Evolutionary conservation across 2,797 vertebrate genomes (phyloP).

Genomic region (Otus scops): DNA sequence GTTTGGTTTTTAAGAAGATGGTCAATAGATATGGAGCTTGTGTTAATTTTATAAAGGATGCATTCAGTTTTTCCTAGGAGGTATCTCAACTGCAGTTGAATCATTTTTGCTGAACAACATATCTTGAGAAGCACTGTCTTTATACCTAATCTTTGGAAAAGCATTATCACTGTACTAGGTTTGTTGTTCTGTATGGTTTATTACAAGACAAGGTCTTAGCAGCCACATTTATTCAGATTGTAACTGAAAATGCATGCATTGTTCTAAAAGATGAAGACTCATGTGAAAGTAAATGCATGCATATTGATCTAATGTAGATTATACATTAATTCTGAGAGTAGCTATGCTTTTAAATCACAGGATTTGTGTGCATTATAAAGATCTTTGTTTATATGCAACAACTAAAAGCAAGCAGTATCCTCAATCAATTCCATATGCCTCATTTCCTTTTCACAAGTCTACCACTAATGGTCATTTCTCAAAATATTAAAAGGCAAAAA

Average conservation of each 20-base stretch:
- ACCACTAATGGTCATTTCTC: not conserved
- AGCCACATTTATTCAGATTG: not conserved
- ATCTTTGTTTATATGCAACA: not conserved
- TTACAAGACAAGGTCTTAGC: not conserved
- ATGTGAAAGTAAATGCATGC: not conserved
- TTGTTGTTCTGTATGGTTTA: not conserved
- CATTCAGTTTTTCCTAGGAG: not conserved
- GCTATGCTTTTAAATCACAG: not conserved
- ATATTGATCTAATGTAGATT: not conserved
- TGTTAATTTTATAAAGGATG: not conserved
- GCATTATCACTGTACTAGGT: not conserved
- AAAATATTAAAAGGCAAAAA: not conserved
- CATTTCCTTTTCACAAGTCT: not conserved
- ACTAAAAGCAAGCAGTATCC: not conserved
- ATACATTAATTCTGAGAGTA: not conserved
- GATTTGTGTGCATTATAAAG: not conserved
- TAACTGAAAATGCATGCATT: not conserved
- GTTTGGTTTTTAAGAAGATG: not conserved
- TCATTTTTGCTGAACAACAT: not conserved
- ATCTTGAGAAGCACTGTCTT: not conserved
- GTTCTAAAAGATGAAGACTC: not conserved
- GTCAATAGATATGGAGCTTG: not conserved
- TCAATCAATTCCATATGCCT: not conserved
- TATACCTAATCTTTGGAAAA: not conserved
- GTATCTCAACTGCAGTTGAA: not conserved